Conservation (phyloP, 2,888 invertebrate species). For the Nomada goodeniana region DNA sequence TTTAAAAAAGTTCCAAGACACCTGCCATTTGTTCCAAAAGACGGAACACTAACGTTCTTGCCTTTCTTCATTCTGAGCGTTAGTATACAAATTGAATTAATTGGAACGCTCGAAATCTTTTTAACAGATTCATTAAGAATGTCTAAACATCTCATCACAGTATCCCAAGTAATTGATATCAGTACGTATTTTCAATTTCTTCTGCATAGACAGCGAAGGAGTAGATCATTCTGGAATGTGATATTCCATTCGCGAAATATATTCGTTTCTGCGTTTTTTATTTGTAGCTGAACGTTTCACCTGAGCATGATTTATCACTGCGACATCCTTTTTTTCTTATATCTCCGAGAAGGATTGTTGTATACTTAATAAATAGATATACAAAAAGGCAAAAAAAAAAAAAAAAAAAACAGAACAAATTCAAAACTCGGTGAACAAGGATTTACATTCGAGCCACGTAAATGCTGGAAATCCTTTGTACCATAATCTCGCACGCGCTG, state of each 20-base stretch:
- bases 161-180: no score
- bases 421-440: slow-evolving; percentile 56
- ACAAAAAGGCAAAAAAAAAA: neutral
- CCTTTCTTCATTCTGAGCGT: no score
- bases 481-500: slow-evolving; percentile 73
- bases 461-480: slow-evolving; percentile 78
- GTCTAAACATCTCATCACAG: no score
- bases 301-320: neutral
- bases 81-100: no score
- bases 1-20: neutral
- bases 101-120: no score
- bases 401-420: slow-evolving; percentile 35
- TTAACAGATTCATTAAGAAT: no score
- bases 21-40: neutral
- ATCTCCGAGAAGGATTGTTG: neutral
- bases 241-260: no score
- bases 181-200: no score
- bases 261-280: neutral
- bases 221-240: no score
- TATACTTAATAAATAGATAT: slow-evolving; percentile 2
- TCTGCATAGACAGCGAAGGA: no score
- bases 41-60: neutral
- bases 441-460: slow-evolving; percentile 77
- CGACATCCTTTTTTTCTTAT: no score
- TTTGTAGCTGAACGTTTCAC: neutral